Evolutionary conservation across 2,888 invertebrate genomes (phyloP), one percentile per base, ranked within the genome.

Genomic region (Nomada goodeniana): DNA sequence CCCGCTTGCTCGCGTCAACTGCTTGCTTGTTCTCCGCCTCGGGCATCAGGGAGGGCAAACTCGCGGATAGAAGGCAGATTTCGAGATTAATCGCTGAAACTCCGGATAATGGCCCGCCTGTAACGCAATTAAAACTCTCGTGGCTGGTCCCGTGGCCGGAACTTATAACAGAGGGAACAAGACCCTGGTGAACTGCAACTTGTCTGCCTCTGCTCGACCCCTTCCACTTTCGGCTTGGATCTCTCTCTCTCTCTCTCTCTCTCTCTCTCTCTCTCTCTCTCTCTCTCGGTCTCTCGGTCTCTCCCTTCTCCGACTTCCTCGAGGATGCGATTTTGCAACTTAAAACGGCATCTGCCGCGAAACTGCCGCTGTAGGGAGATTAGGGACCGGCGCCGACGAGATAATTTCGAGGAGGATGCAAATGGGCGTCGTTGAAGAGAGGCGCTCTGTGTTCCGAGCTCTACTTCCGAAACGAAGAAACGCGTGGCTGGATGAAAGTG

Each of bases 91-190:
- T 80, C 74, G 71, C 29, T 63, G 61, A 20, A 80, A 68, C 74
- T 71, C 29, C 11, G 55, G 61, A 82, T 80, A 82, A 75, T 73
- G 74, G 80, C 23, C 42, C 52, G 67, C 52, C 75, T 75, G 60
- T 80, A 82, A 82, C 67, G 71, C 67, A 80, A 82, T 82, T 80
- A 80, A 77, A 80, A 82, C 74, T 80, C 80, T 57, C 71, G 67
- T n/a, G 61, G 65, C 47, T 75, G 42, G 55, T n/a, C 63, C 50
- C 64, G 53, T 13, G 52, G 64, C 57, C 3, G 36, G 53, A 80
- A 80, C 59, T 76, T 70, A 36, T 76, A 76, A 76, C 53, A 73
- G 69, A 69, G 42, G 29, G 64, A 36, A 5, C 44, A 23, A 42
- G 23, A 61, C 36, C 36, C 26, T 15, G n/a, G 20, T 59, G 57